phyloP scores from a whole-genome alignment of 2,888 invertebrate genomes.

The Pyrrhia umbra region DNA sequence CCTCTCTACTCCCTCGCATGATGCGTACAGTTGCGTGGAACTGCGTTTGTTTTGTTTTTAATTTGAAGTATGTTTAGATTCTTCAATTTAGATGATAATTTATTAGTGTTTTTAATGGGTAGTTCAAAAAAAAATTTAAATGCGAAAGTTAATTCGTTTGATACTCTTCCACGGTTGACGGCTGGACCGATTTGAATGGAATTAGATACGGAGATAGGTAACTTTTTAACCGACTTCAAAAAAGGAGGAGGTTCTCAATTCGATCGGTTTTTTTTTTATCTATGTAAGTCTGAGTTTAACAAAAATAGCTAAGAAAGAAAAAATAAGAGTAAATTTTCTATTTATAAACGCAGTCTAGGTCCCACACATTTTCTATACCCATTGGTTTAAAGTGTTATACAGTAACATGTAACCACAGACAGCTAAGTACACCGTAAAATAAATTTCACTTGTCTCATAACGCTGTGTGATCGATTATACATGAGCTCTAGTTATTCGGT shows the following conservation, averaged over 20 bases:
- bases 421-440: background rate
- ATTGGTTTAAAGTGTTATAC: no score
- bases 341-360: background rate
- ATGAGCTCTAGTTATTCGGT: constrained; percentile 44
- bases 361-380: background rate
- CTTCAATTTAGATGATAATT: constrained; percentile 9
- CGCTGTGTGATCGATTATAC: constrained; percentile 35
- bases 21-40: constrained; percentile 42
- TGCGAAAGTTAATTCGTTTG: no score
- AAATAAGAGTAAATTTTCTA: no score
- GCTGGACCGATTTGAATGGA: no score
- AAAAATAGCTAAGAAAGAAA: no score
- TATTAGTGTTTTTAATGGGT: background rate
- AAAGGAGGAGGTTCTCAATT: no score
- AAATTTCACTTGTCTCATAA: constrained; percentile 3
- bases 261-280: no score
- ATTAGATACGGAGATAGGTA: no score
- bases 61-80: background rate
- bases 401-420: background rate
- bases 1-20: constrained; percentile 32
- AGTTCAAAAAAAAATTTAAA: no score
- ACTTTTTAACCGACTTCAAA: no score
- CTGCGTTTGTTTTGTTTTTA: background rate
- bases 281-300: no score
- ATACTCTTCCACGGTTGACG: no score